Evolutionary conservation across 2,113 vertebrate genomes (phyloP).

Genomic region (Oenanthe melanoleuca): DNA sequence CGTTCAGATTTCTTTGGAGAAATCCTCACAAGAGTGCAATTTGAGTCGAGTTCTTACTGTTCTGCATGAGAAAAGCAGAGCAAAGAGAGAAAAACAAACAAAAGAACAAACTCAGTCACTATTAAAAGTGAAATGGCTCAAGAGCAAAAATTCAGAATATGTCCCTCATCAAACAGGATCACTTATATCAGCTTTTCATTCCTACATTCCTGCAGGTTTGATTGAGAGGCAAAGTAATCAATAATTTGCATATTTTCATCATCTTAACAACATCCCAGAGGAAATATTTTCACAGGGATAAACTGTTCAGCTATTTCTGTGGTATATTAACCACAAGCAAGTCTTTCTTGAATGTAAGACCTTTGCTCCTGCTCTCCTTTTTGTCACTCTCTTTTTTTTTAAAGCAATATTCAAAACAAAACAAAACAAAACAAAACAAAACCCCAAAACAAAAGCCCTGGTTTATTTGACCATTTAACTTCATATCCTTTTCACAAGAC

Average conservation of each 20-base stretch:
- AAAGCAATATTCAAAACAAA: not conserved
- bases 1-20: not conserved
- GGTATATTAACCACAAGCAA: not conserved
- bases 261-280: not conserved
- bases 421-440: not conserved
- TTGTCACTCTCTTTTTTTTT: not conserved
- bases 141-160: slow-evolving; percentile 21
- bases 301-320: not conserved
- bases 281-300: not conserved
- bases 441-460: too few species aligned
- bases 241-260: not conserved
- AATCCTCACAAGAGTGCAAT: not conserved
- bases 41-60: not conserved
- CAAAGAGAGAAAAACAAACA: not conserved
- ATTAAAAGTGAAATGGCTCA: not conserved
- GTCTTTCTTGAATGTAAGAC: not conserved
- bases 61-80: not conserved
- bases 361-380: not conserved
- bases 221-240: not conserved
- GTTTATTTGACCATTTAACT: not conserved
- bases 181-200: not conserved
- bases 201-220: not conserved
- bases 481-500: slow-evolving; percentile 9
- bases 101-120: not conserved
- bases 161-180: not conserved